phyloP scores from a whole-genome alignment of 2,113 vertebrate species.

The Chaetops frenatus region DNA sequence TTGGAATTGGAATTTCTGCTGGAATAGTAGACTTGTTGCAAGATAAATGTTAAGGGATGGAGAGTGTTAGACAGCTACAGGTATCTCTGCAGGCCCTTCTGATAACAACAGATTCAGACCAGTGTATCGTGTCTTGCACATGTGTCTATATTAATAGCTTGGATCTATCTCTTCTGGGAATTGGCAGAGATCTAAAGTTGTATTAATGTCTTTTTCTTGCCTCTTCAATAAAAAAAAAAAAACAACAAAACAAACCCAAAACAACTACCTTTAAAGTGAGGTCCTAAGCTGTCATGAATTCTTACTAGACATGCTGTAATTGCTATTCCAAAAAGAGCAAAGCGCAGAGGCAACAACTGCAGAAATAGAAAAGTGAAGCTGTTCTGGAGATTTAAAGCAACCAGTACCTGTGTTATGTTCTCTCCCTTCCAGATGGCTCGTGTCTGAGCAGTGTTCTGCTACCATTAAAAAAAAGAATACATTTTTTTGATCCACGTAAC shows the following conservation, averaged over 20 bases:
- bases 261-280: not conserved
- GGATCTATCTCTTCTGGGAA: not conserved
- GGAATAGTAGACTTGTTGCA: not conserved
- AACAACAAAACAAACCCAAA: too few relatives aligned
- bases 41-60: not conserved
- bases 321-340: not conserved
- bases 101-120: not conserved
- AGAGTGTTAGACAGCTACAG: not conserved
- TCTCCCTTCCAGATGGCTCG: not conserved
- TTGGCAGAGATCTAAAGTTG: conserved; percentile 15
- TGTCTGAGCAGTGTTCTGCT: not conserved
- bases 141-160: not conserved
- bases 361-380: not conserved
- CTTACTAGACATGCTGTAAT: not conserved
- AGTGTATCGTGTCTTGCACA: not conserved
- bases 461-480: not conserved
- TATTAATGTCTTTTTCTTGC: conserved; percentile 40
- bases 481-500: conserved; percentile 1
- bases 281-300: conserved; percentile 20
- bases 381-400: conserved; percentile 2
- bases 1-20: not conserved
- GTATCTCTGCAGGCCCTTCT: not conserved
- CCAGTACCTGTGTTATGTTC: not conserved
- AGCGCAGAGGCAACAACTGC: not conserved
- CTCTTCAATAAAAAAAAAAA: not conserved